These are phyloP conservation scores for Graptemys geographica DNA, from an alignment of 2,797 vertebrate genomes.

Conservation along the genomic window DNA sequence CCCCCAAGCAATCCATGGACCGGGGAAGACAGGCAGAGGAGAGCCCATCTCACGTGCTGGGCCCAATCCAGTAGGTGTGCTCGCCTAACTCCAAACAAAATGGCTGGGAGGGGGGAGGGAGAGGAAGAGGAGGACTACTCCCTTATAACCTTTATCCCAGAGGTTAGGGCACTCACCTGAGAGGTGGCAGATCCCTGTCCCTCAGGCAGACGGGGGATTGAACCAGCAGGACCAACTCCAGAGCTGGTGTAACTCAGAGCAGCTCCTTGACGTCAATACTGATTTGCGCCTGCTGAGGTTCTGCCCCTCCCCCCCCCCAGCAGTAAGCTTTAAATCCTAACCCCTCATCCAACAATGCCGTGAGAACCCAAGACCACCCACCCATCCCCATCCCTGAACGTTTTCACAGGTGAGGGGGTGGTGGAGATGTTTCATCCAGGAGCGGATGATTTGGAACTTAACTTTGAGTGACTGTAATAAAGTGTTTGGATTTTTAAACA, in stretches of 20 bases:
- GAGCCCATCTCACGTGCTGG: not conserved
- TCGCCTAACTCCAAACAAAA: not conserved
- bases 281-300: not conserved
- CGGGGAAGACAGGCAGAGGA: not conserved
- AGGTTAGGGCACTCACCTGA: not conserved
- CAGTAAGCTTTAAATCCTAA: not conserved
- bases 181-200: not conserved
- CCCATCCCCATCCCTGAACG: not conserved
- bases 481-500: conserved; percentile 76
- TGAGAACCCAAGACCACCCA: not conserved
- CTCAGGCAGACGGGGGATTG: not conserved
- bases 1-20: not conserved
- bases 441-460: conserved; percentile 53
- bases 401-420: not conserved
- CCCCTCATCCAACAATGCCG: accelerated
- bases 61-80: not conserved
- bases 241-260: not conserved
- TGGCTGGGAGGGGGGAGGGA: not conserved
- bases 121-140: not conserved
- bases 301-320: not conserved
- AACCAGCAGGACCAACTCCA: not conserved
- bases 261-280: not conserved
- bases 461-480: conserved; percentile 72
- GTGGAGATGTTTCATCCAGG: not conserved
- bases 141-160: not conserved